Base-by-base conservation (phyloP, 1,140 invertebrate genomes). In the Aphidius gifuensis region DNA sequence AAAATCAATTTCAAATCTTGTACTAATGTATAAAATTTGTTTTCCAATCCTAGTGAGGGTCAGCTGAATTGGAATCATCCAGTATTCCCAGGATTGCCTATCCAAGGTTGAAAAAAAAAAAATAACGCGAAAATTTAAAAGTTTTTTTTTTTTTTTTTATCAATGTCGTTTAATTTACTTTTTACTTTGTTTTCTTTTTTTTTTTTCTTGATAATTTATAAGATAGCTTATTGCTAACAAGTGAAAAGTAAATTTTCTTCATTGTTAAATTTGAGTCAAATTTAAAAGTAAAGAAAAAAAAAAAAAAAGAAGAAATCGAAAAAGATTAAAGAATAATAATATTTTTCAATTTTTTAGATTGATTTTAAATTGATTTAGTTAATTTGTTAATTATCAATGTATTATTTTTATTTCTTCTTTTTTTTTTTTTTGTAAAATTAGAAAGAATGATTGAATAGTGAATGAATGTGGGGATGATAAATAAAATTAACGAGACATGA, bases 401-500 rank as follows among this genome's bases (percentile, higher is more conserved):
- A 23, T 23, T 23, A 23, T 23, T 23, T 23, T 23, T 32, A 23
- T 32, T 32, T 32, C 1, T 32, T 32, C 1, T 32, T 32, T 32
- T 32, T 32, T 32, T 32, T 32, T 32, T 32, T 32, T 32, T 3
- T 32, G 23, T 32, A 32, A 16, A 16, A 42, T 63, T 58, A n/a
- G 48, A 32, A 73, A 74, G 80, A 74, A 76, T 80, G 80, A 77
- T 73, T 80, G 77, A 69, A 72, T 71, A 58, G 43, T 75, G 75
- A 76, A 75, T 79, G 79, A 69, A 79, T 75, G 80, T 78, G 23
- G 6, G 53, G 16, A 40, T n/a, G 39, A 55, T 40, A 55, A 55
- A 80, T 80, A 80, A 80, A 81, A 83, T 81, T 83, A 83, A 83
- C 80, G 70, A 78, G 75, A 80, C 43, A 77, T 82, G 75, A 84